These are phyloP conservation scores for Sebastes ruberrimus DNA, from an alignment of 2,797 vertebrate genomes.

Conservation along the genomic window DNA sequence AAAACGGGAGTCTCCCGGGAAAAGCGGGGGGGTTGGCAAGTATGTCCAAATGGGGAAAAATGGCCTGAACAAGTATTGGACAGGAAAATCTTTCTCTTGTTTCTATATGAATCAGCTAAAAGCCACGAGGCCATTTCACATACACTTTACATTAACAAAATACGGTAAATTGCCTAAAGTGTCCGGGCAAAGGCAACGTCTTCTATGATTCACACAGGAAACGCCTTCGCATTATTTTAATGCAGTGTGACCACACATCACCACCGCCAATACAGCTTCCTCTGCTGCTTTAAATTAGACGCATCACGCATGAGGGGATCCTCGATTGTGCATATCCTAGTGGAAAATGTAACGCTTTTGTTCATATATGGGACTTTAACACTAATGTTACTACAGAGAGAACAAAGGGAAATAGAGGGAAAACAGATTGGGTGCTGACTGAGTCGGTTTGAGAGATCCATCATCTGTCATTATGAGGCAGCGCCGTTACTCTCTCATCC, in stretches of 20 bases:
- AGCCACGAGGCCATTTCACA: not conserved
- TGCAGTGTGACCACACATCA: constrained; percentile 3
- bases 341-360: not conserved
- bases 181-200: not conserved
- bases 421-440: not conserved
- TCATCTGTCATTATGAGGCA: constrained; percentile 42
- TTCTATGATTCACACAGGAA: constrained; percentile 9
- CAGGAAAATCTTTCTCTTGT: not conserved
- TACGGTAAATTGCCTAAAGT: not conserved
- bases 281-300: constrained; percentile 7
- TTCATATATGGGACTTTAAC: not conserved
- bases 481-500: constrained; percentile 39
- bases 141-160: not conserved
- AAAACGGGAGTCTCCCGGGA: too few relatives aligned
- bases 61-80: not conserved
- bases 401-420: constrained; percentile 21
- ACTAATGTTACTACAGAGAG: constrained; percentile 1
- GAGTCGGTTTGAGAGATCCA: constrained; percentile 32
- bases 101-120: not conserved
- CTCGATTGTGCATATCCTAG: not conserved
- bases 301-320: not conserved
- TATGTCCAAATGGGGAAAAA: not conserved
- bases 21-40: too few relatives aligned
- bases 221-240: constrained; percentile 6
- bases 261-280: not conserved